These are phyloP conservation scores for Zaprionus camerounensis DNA, from an alignment of 1,140 invertebrate genomes.

Conservation along the genomic window DNA sequence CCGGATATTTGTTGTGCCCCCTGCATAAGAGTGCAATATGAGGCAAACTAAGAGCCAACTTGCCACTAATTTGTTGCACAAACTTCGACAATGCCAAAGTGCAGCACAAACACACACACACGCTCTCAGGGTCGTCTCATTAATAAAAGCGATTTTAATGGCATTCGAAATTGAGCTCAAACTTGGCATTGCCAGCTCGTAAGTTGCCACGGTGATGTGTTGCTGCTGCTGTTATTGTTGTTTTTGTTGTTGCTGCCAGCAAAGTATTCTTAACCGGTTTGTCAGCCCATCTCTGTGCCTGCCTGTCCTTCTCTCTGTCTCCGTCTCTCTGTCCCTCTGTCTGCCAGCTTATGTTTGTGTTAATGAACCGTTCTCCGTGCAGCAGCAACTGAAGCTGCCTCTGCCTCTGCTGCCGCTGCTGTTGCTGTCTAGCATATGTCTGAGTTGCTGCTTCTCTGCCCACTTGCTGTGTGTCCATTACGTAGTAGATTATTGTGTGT, in stretches of 20 bases:
- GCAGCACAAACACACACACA: conserved; percentile 23
- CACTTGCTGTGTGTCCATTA: conserved; percentile 66
- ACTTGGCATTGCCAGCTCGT: conserved; percentile 29
- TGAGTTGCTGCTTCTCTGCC: conserved; percentile 8
- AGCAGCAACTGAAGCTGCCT: conserved; percentile 42
- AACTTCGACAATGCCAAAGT: conserved; percentile 54
- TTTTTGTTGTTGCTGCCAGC: not conserved
- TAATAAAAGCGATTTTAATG: conserved; percentile 65
- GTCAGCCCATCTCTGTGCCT: not conserved
- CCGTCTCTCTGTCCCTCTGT: conserved; percentile 18
- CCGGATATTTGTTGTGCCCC: conserved; percentile 67
- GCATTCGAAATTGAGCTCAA: conserved; percentile 46
- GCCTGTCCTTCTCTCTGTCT: not conserved
- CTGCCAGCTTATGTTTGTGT: conserved; percentile 78
- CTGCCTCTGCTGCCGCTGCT: not conserved
- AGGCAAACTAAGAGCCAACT: conserved; percentile 60
- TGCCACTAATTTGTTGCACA: conserved; percentile 76
- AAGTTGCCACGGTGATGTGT: conserved; percentile 28
- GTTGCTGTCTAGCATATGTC: conserved; percentile 64
- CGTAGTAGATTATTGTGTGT: conserved; percentile 77
- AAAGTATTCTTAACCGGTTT: conserved; percentile 22
- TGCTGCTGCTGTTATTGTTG: conserved; percentile 9
- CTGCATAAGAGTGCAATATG: conserved; percentile 28
- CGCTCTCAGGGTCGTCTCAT: conserved; percentile 29
- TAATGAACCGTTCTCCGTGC: conserved; percentile 68